Conservation (phyloP, 2,797 vertebrate species). For the Neostethus bicornis region DNA sequence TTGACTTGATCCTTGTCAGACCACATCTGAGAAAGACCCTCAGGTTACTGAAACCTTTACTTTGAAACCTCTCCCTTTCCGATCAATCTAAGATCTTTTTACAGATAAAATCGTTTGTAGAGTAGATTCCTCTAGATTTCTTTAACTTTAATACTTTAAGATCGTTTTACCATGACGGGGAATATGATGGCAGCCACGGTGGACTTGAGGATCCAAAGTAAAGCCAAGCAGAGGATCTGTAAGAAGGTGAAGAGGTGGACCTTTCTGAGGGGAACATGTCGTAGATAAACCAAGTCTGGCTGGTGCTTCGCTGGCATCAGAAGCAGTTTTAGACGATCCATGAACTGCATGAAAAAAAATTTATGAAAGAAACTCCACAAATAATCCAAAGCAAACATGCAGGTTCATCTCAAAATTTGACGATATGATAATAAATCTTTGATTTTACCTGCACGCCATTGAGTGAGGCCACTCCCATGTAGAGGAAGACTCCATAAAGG, state of each 20-base stretch:
- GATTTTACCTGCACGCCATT: slow-evolving; percentile 94
- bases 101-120: too few species aligned
- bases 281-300: slow-evolving; percentile 95
- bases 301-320: slow-evolving; percentile 98
- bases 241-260: slow-evolving; percentile 97
- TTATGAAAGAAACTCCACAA: background rate
- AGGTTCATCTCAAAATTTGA: too few species aligned
- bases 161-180: slow-evolving; percentile 92
- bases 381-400: too few species aligned
- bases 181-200: slow-evolving; percentile 97
- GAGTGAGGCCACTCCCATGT: slow-evolving; percentile 97
- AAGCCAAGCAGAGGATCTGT: slow-evolving; percentile 90
- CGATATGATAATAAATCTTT: background rate
- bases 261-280: slow-evolving; percentile 93
- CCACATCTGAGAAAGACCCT: too few species aligned
- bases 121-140: too few species aligned
- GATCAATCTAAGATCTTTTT: too few species aligned
- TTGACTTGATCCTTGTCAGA: too few species aligned
- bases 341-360: slow-evolving; percentile 93
- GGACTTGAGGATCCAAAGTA: slow-evolving; percentile 98
- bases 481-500: slow-evolving; percentile 96
- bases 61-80: too few species aligned
- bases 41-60: too few species aligned
- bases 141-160: too few species aligned
- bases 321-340: slow-evolving; percentile 96